Percentiles rank a stretch among this genome's conserved stretches.
Evolutionary conservation across 2,113 vertebrate genomes (phyloP).

Genomic region (Glaucomys volans): DNA sequence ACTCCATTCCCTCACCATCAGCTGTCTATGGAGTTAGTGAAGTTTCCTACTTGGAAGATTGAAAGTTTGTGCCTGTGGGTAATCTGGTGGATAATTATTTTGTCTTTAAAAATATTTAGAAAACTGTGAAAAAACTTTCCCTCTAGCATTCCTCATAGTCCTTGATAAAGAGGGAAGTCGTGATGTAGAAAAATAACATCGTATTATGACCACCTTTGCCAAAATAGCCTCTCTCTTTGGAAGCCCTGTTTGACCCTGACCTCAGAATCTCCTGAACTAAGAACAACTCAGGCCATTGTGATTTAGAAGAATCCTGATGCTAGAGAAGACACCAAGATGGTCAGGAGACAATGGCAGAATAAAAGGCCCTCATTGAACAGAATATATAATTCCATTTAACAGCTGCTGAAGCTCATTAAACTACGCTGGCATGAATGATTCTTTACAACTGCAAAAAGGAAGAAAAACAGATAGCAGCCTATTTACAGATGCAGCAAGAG

Average conservation of each 20-base stretch:
- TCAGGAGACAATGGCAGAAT: slow-evolving; percentile 59
- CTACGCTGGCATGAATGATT: slow-evolving; percentile 74
- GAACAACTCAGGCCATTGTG: not conserved
- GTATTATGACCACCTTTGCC: slow-evolving; percentile 9
- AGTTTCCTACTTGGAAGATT: not conserved
- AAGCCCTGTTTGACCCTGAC: not conserved
- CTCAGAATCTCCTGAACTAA: not conserved
- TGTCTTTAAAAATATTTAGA: not conserved
- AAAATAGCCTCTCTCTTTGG: not conserved
- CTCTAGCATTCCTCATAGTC: not conserved
- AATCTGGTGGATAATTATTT: slow-evolving; percentile 21
- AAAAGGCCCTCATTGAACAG: slow-evolving; percentile 63
- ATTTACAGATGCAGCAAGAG: slow-evolving; percentile 74
- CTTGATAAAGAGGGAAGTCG: slow-evolving; percentile 46
- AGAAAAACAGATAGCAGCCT: slow-evolving; percentile 67
- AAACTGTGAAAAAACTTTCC: slow-evolving; percentile 14
- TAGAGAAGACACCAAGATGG: slow-evolving; percentile 57
- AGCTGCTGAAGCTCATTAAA: slow-evolving; percentile 81
- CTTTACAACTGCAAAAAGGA: slow-evolving; percentile 69
- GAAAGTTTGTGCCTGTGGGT: not conserved
- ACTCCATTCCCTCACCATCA: not conserved
- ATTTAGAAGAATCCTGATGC: not conserved
- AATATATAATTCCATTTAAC: slow-evolving; percentile 74
- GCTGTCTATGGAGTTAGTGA: not conserved
- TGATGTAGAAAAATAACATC: slow-evolving; percentile 22